A percentile compares a stretch with the other conserved stretches of the same genome.
phyloP scores from a whole-genome alignment of 1,140 invertebrate species.

The Dreissena polymorpha region DNA sequence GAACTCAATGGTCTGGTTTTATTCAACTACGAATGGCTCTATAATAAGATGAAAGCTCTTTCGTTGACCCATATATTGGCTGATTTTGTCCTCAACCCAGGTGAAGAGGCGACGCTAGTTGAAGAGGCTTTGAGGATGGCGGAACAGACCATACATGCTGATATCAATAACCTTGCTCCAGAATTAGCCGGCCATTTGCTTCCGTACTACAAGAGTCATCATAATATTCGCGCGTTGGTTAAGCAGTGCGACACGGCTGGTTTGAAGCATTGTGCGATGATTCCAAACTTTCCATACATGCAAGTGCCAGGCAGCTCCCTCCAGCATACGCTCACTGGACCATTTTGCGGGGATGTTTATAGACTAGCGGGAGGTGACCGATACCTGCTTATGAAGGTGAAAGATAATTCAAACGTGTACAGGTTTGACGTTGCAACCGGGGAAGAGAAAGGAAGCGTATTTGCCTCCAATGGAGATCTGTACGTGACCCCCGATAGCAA shows the following conservation, averaged over 20 bases:
- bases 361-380: constrained; percentile 62
- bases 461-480: constrained; percentile 74
- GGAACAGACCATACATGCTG: constrained; percentile 63
- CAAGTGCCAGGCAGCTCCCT: constrained; percentile 75
- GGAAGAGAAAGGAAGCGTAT: constrained; percentile 64
- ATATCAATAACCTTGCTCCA: constrained; percentile 73
- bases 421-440: constrained; percentile 73
- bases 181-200: constrained; percentile 73
- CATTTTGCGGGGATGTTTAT: constrained; percentile 59
- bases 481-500: constrained; percentile 72
- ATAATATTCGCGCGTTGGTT: constrained; percentile 72
- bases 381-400: constrained; percentile 67
- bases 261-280: constrained; percentile 70
- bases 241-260: constrained; percentile 73
- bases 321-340: constrained; percentile 67
- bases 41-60: constrained; percentile 75
- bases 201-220: constrained; percentile 71
- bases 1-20: constrained; percentile 73
- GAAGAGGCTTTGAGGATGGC: constrained; percentile 69
- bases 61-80: constrained; percentile 73
- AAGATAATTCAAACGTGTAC: constrained; percentile 64
- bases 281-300: constrained; percentile 75
- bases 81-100: constrained; percentile 73
- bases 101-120: constrained; percentile 69
- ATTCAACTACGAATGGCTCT: constrained; percentile 78